Evolutionary conservation across 2,113 vertebrate genomes (phyloP).

Genomic region (Motacilla alba): DNA sequence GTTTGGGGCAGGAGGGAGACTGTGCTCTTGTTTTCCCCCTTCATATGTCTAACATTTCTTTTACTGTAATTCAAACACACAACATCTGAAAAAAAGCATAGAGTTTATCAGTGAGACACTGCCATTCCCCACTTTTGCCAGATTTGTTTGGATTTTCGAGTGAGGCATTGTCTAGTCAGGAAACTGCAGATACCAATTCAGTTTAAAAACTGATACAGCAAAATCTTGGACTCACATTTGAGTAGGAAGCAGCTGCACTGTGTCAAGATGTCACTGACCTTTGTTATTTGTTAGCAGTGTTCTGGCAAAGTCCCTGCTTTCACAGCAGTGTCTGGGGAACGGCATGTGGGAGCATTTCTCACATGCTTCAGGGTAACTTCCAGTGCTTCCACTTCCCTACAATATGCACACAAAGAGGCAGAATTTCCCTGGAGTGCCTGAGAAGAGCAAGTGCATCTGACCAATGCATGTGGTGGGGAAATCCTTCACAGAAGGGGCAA

Average conservation of each 20-base stretch:
- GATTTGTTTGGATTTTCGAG: neutral
- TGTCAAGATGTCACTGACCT: neutral
- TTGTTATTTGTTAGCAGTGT: neutral
- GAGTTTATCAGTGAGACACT: neutral
- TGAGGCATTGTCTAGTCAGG: neutral
- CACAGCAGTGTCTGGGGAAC: neutral
- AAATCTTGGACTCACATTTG: neutral
- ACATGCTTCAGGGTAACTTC: neutral
- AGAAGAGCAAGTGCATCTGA: neutral
- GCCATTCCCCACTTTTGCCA: neutral
- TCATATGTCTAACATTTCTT: neutral
- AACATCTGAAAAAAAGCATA: neutral
- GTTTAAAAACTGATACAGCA: neutral
- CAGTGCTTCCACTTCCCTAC: neutral
- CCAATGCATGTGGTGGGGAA: neutral
- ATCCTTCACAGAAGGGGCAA: neutral
- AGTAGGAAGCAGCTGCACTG: neutral
- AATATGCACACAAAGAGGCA: neutral
- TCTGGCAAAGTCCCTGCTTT: neutral
- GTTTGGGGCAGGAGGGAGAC: neutral
- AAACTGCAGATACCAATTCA: neutral
- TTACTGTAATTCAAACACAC: neutral
- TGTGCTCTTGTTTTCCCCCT: fast-evolving
- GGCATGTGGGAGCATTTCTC: neutral
- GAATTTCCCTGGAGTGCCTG: neutral